Evolutionary conservation across 2,113 vertebrate species (phyloP).

Genomic region (Brachyistius frenatus): DNA sequence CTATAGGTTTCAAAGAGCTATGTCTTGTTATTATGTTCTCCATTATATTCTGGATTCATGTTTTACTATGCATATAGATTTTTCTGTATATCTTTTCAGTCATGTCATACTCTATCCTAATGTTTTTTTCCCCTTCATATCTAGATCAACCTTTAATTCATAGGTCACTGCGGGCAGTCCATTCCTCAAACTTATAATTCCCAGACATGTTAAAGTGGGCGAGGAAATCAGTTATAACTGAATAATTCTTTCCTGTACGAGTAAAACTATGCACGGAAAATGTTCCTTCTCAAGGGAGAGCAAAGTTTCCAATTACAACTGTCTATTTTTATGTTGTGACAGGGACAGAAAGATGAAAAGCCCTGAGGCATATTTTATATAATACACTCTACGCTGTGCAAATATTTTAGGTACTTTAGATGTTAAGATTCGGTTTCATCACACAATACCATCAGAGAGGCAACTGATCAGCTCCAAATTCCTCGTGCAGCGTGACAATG

Average conservation of each 20-base stretch:
- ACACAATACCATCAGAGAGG: neutral
- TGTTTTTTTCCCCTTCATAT: neutral
- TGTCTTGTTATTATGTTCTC: too few species aligned
- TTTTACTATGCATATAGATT: too few species aligned
- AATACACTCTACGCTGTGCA: neutral
- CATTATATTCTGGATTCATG: too few species aligned
- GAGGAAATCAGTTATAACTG: constrained; percentile 42
- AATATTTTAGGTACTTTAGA: neutral
- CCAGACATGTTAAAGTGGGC: constrained; percentile 6
- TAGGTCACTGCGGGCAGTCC: neutral
- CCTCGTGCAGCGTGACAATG: neutral
- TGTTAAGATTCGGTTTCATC: neutral
- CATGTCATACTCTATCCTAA: too few species aligned
- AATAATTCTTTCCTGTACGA: constrained; percentile 15
- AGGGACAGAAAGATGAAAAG: neutral
- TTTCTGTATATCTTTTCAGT: too few species aligned
- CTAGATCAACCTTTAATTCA: neutral
- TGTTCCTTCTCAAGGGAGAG: neutral
- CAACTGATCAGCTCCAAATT: neutral
- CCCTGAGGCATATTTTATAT: neutral
- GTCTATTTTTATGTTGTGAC: neutral
- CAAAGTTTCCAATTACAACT: neutral
- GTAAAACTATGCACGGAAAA: constrained; percentile 8
- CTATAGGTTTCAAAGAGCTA: too few species aligned
- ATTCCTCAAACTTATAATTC: constrained; percentile 12